Conservation (phyloP, 2,888 invertebrate species). For the Andricus curvator region DNA sequence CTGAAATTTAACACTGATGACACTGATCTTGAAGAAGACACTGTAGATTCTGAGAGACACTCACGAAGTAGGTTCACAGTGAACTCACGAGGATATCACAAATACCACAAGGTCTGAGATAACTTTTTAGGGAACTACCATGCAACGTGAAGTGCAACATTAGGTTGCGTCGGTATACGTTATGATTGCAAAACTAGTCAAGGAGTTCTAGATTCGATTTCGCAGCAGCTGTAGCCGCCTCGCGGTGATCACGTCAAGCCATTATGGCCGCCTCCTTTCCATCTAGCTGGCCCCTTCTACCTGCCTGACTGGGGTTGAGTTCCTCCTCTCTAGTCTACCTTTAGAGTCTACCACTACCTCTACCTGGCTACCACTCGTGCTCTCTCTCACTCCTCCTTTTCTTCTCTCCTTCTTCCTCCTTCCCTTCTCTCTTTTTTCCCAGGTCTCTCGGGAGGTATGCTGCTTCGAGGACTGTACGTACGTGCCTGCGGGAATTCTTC, state of each 20-base stretch:
- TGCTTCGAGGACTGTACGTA: constrained; percentile 37
- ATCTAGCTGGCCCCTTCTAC: constrained; percentile 51
- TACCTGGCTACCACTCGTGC: constrained; percentile 14
- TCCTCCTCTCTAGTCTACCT: constrained; percentile 47
- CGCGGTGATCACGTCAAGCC: constrained; percentile 69
- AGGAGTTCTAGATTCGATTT: constrained; percentile 59
- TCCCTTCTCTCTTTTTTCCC: constrained; percentile 54
- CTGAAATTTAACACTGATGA: background rate
- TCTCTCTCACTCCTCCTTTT: constrained; percentile 42
- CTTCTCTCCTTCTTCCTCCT: constrained; percentile 48
- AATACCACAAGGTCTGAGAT: background rate
- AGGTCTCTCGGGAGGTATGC: constrained; percentile 55
- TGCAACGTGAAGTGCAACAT: background rate
- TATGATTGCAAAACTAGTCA: constrained; percentile 54
- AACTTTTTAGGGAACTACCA: background rate
- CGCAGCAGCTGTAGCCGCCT: constrained; percentile 72
- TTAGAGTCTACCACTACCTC: background rate
- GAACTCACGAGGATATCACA: background rate
- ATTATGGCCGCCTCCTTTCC: constrained; percentile 65
- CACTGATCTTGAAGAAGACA: background rate
- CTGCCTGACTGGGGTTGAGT: constrained; percentile 45
- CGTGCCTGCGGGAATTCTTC: constrained; percentile 57
- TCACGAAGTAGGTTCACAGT: background rate
- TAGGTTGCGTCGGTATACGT: constrained; percentile 15
- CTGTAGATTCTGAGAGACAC: background rate